Evolutionary conservation across 1,140 invertebrate species (phyloP).

Genomic region (Sogatella furcifera): DNA sequence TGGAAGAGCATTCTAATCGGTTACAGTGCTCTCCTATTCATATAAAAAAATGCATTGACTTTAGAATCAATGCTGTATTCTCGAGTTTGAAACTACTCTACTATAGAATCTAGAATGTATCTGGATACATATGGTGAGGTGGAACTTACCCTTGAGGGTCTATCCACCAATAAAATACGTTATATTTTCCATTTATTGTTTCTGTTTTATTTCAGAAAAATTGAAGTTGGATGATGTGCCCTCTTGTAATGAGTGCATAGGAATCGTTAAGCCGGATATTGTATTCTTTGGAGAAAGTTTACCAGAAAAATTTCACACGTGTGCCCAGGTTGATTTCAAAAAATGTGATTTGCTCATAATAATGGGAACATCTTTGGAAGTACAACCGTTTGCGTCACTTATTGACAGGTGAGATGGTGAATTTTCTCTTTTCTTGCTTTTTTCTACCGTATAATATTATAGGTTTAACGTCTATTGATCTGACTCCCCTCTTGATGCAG

Average conservation of each 20-base stretch:
- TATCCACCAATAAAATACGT: too few species aligned
- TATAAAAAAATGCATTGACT: too few species aligned
- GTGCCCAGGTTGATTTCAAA: conserved; percentile 60
- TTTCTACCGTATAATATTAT: neutral
- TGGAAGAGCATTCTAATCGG: too few species aligned
- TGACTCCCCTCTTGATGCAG: too few species aligned
- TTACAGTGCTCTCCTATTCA: too few species aligned
- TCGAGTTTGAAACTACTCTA: too few species aligned
- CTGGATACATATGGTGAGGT: too few species aligned
- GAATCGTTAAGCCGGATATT: conserved; percentile 86
- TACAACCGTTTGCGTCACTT: conserved; percentile 91
- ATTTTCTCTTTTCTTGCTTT: neutral
- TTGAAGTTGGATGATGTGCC: conserved; percentile 64
- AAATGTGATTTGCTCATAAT: conserved; percentile 88
- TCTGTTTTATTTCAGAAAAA: conserved; percentile 42
- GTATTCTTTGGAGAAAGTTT: conserved; percentile 89
- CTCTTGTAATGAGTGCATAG: conserved; percentile 57
- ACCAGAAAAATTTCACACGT: conserved; percentile 59
- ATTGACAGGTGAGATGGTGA: conserved; percentile 52
- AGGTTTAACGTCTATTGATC: too few species aligned
- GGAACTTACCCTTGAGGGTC: too few species aligned
- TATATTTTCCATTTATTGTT: too few species aligned
- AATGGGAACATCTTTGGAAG: conserved; percentile 88
- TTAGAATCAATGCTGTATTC: too few species aligned
- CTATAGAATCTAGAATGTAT: too few species aligned